Conservation (phyloP, 2,113 vertebrate genomes). For the Brienomyrus brachyistius region DNA sequence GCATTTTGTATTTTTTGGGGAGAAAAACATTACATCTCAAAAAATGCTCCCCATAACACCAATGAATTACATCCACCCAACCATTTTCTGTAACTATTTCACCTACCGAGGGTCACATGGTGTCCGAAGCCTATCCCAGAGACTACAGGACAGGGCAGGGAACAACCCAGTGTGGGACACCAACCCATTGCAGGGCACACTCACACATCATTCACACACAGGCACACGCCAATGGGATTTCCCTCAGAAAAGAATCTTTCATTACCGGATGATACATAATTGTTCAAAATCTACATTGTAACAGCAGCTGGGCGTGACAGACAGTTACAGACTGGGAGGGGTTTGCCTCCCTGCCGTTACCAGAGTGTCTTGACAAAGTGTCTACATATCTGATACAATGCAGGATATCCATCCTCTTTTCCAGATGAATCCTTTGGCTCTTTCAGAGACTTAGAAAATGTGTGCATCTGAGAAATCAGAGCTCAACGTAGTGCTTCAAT, state of each 20-base stretch:
- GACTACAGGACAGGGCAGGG: neutral
- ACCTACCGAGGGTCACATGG: neutral
- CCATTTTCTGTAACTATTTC: neutral
- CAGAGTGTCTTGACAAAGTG: neutral
- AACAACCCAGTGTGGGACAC: neutral
- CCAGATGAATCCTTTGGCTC: neutral
- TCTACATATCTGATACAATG: neutral
- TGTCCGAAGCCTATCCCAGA: neutral
- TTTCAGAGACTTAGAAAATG: conserved; percentile 25
- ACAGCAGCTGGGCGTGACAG: neutral
- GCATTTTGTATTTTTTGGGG: neutral
- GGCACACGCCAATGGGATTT: neutral
- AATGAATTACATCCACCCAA: neutral
- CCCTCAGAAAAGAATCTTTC: neutral
- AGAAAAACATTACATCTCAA: neutral
- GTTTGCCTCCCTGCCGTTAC: neutral
- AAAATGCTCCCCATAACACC: too few species aligned
- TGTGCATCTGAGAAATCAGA: conserved; percentile 26
- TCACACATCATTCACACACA: neutral
- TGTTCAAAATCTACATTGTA: neutral
- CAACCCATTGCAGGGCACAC: neutral
- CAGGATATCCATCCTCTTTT: neutral
- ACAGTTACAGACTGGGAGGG: neutral
- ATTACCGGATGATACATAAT: neutral
- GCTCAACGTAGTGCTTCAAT: conserved; percentile 23